phyloP scores from a whole-genome alignment of 2,888 invertebrate species.

The Ceraclea dissimilis region DNA sequence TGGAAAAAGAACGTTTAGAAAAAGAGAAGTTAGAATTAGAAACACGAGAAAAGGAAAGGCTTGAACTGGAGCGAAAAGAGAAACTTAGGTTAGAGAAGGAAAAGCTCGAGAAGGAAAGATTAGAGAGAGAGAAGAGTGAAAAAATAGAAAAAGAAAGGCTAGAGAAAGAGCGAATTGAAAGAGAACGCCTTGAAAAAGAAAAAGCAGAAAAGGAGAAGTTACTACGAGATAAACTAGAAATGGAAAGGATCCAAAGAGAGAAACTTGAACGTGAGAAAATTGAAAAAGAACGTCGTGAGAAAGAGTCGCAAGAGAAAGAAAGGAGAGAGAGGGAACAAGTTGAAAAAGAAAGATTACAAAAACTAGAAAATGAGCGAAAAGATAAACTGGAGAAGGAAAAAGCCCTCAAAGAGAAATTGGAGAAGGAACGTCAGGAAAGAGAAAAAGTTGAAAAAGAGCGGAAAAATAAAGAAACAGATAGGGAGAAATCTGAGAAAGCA shows the following conservation, averaged over 20 bases:
- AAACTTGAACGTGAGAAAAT: conserved; percentile 32
- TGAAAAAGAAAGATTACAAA: conserved; percentile 37
- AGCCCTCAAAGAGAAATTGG: conserved; percentile 30
- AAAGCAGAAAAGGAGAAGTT: conserved; percentile 35
- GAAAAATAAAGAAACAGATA: conserved; percentile 37
- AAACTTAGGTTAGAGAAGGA: conserved; percentile 30
- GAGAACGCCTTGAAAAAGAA: conserved; percentile 37
- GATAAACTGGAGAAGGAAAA: conserved; percentile 29
- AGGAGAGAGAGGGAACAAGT: conserved; percentile 35
- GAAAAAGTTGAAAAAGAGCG: conserved; percentile 37
- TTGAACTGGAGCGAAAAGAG: conserved; percentile 29
- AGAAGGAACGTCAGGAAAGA: conserved; percentile 38
- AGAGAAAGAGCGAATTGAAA: conserved; percentile 30
- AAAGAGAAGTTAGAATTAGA: conserved; percentile 28
- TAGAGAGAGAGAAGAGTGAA: conserved; percentile 31
- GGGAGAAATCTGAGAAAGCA: conserved; percentile 30
- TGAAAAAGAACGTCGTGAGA: conserved; percentile 36
- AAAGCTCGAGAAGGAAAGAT: conserved; percentile 41
- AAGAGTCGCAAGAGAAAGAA: conserved; percentile 34
- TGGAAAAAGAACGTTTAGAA: conserved; percentile 31
- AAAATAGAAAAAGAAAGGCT: conserved; percentile 29
- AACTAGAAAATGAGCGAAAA: conserved; percentile 36
- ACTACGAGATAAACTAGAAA: conserved; percentile 28
- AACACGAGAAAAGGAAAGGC: conserved; percentile 28
- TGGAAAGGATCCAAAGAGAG: conserved; percentile 31